Base-by-base conservation (phyloP, 2,888 invertebrate species). In the Pandemis heparana region DNA sequence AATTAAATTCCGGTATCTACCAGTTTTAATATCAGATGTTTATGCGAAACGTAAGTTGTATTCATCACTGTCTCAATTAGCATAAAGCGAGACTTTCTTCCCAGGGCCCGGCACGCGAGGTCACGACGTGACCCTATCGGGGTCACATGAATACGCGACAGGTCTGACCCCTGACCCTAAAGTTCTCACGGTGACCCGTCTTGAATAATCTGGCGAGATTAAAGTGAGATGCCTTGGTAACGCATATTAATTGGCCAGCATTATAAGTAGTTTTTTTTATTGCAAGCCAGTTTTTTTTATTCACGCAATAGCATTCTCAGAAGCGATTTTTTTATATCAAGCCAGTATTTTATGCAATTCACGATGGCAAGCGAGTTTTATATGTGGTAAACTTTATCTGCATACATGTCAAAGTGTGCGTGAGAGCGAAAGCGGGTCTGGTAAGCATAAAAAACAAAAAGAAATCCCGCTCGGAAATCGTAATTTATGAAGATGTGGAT, bases 101-200 rank as follows among this genome's bases (percentile, higher is more conserved):
- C 80, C 83, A 84, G 62, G 74, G 68, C 65, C 80, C 77, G 88
- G 88, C 88, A 88, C 89, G 87, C 86, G 83, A 90, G 93, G 93
- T 93, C 90, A 92, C 79, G 91, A 90, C 90, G 87, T 88, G 91
- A 92, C 89, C 91, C 81, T 76, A 75, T 75, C 77, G 78, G 82
- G 85, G 82, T 82, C 84, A 83, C 78, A 83, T 85, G 85, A 83
- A 85, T 83, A 82, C 23, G 85, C 87, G 81, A 85, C 88, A 90
- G 90, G 91, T 91, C 84, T 87, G 90, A 90, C 91, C 91, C 85
- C 78, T 86, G 87, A 88, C 87, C 89, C 83, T 66, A 77, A 77
- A 75, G 80, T 91, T 94, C 94, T 86, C 94, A 94, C 92, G 92
- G 83, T 82, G 82, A 81, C 82, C 51, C 83, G 23, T 32, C 77